Percentiles rank a stretch among this genome's conserved stretches.
Conservation (phyloP, 2,113 vertebrate species). For the Nycticryphes semicollaris region DNA sequence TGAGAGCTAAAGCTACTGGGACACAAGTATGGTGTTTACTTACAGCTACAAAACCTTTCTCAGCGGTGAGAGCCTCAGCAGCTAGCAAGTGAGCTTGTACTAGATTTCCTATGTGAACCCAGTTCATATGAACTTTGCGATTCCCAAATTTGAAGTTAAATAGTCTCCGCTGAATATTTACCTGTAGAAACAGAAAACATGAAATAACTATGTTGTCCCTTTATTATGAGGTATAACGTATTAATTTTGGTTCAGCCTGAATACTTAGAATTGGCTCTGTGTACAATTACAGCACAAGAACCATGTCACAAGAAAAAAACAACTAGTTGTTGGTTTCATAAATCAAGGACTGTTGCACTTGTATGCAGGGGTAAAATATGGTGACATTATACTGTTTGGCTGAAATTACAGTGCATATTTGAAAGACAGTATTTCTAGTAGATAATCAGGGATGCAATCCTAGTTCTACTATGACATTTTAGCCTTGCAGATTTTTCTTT, state of each 20-base stretch:
- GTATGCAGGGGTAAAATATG: not conserved
- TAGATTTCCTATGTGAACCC: constrained; percentile 90
- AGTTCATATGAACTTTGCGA: constrained; percentile 85
- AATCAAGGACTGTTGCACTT: not conserved
- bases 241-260: not conserved
- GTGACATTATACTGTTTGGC: not conserved
- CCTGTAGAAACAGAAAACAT: constrained; percentile 64
- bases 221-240: not conserved
- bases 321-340: not conserved
- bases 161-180: constrained; percentile 82
- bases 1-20: not conserved
- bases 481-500: not conserved
- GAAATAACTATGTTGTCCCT: not conserved
- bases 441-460: not conserved
- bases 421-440: not conserved
- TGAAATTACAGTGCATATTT: not conserved
- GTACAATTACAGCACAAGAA: not conserved
- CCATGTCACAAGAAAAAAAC: not conserved
- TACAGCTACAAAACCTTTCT: constrained; percentile 83
- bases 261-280: not conserved
- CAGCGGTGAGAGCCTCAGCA: constrained; percentile 80
- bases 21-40: constrained; percentile 58
- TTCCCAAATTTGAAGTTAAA: constrained; percentile 88
- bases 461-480: not conserved
- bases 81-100: constrained; percentile 86